Base-by-base conservation (phyloP, 2,888 invertebrate species). In the Nesidiocoris tenuis region DNA sequence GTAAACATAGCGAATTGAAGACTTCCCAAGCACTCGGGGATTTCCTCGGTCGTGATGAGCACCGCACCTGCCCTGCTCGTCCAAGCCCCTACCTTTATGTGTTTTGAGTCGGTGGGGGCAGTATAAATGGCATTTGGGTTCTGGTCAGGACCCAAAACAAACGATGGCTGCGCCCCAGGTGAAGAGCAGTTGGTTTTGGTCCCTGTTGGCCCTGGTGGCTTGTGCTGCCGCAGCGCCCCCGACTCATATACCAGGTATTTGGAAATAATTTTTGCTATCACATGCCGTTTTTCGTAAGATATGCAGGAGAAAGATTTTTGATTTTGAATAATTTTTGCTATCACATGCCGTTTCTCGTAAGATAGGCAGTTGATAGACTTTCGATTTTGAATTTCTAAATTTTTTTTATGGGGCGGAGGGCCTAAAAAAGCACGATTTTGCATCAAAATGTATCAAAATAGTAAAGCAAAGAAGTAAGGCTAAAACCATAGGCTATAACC, bases 211-310 rank as follows among this genome's bases (percentile, higher is more conserved):
- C 39, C 19, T 70, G 12, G 70, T 23, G 70, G 70, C 59, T 16
- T 56, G 22, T 7, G 61, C 70, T 21, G 70, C 70, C 9, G 70
- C 59, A 23, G 24, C 17, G 0, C 70, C 70, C 1, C 0, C 56
- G 2, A 55, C 67, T 3, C 67, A 22, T 23, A 57, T 57, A 3
- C 56, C 56, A 68, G 56, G 67, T 68, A n/a, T n/a, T n/a, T n/a
- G n/a, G n/a, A n/a, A n/a, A n/a, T n/a, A n/a, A n/a, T n/a, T n/a
- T n/a, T n/a, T n/a, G n/a, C n/a, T n/a, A n/a, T n/a, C n/a, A n/a
- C n/a, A n/a, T n/a, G n/a, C n/a, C n/a, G n/a, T n/a, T n/a, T n/a
- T n/a, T n/a, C n/a, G n/a, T n/a, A n/a, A n/a, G n/a, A n/a, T n/a
- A n/a, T n/a, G n/a, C n/a, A n/a, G n/a, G n/a, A n/a, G n/a, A n/a